A percentile compares a stretch with the other conserved stretches of the same genome.
phyloP scores from a whole-genome alignment of 2,888 invertebrate genomes.

The Lithosia quadra region DNA sequence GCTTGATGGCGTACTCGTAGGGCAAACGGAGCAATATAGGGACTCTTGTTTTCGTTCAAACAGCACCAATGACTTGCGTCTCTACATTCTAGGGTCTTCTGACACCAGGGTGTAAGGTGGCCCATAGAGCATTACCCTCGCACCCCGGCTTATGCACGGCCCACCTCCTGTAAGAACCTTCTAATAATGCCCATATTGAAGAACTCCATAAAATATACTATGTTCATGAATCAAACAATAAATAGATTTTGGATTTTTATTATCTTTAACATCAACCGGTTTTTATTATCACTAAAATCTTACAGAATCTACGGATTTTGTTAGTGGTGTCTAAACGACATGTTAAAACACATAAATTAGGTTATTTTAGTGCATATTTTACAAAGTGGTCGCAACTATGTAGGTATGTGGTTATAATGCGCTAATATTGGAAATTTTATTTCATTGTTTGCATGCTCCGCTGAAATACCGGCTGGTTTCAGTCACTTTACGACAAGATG shows the following conservation, averaged over 20 bases:
- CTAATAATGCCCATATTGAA: too few species aligned
- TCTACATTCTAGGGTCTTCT: too few species aligned
- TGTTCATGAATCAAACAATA: background rate
- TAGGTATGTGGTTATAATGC: conserved; percentile 38
- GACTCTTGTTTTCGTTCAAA: background rate
- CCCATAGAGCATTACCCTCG: too few species aligned
- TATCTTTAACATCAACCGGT: background rate
- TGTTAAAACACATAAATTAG: conserved; percentile 4
- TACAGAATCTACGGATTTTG: background rate
- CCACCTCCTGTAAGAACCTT: too few species aligned
- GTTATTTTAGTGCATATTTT: conserved; percentile 6
- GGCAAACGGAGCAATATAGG: too few species aligned
- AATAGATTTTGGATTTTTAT: background rate
- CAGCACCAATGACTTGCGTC: too few species aligned
- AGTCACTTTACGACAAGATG: conserved; percentile 61
- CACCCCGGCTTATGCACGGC: too few species aligned
- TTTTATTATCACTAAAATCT: conserved; percentile 1
- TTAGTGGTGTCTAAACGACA: background rate
- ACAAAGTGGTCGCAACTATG: conserved; percentile 17
- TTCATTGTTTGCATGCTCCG: conserved; percentile 65
- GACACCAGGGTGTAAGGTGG: too few species aligned
- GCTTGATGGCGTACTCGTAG: background rate
- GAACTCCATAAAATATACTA: too few species aligned
- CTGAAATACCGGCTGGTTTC: conserved; percentile 59
- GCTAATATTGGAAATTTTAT: conserved; percentile 67